Percentiles rank a stretch among this genome's conserved stretches.
Evolutionary conservation across 2,888 invertebrate genomes (phyloP).

Genomic region (Macaria liturata): DNA sequence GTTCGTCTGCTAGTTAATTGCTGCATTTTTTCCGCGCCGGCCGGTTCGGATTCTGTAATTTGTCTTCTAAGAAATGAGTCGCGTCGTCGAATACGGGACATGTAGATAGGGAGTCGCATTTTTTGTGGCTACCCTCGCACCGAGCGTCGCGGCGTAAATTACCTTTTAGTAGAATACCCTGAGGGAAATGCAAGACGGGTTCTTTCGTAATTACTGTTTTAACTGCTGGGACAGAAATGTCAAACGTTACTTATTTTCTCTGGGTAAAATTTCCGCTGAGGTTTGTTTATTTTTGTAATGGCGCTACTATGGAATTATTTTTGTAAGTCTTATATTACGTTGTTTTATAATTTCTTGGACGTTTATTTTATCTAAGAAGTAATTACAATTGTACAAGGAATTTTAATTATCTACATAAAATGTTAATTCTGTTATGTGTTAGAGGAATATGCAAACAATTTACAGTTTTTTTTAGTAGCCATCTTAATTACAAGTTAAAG

Average conservation of each 20-base stretch:
- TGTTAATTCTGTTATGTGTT: not conserved
- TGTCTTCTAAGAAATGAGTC: conserved; percentile 83
- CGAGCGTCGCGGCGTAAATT: conserved; percentile 77
- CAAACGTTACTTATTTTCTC: conserved; percentile 72
- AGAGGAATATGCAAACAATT: too few species aligned
- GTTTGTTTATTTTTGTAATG: conserved; percentile 38
- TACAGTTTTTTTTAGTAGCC: too few species aligned
- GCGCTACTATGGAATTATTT: conserved; percentile 24
- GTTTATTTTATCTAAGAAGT: too few species aligned
- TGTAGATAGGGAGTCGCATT: conserved; percentile 62
- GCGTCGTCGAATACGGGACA: conserved; percentile 80
- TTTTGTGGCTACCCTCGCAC: conserved; percentile 67
- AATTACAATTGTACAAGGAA: not conserved
- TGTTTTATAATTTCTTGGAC: too few species aligned
- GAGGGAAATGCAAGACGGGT: conserved; percentile 78
- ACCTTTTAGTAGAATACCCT: conserved; percentile 76
- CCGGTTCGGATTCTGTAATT: conserved; percentile 78
- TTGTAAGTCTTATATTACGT: conserved; percentile 14
- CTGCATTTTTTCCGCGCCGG: conserved; percentile 76
- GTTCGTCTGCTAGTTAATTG: conserved; percentile 72
- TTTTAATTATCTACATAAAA: not conserved
- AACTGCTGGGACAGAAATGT: conserved; percentile 77
- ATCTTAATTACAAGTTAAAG: too few species aligned
- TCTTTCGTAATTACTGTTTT: conserved; percentile 78
- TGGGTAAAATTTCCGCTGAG: conserved; percentile 56